A percentile compares a stretch with the other conserved stretches of the same genome.
Evolutionary conservation across 2,888 invertebrate species (phyloP).

Genomic region (Zaprionus bogoriensis): DNA sequence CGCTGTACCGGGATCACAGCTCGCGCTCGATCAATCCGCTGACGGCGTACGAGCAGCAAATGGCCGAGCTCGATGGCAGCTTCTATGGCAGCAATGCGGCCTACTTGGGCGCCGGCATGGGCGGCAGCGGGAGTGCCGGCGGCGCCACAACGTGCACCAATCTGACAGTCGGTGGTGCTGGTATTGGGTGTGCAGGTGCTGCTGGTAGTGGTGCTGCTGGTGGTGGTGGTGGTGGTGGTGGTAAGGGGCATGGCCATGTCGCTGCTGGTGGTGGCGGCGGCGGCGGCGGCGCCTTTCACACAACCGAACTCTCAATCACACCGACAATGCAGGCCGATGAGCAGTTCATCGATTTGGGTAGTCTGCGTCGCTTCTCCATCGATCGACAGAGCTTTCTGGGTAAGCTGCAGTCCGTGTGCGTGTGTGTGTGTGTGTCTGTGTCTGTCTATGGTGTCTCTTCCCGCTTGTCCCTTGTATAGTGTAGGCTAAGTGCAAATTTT

Average conservation of each 20-base stretch:
- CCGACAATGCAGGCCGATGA: constrained; percentile 81
- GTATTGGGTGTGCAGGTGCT: constrained; percentile 14
- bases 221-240: constrained; percentile 22
- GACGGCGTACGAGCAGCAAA: constrained; percentile 79
- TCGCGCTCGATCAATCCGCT: constrained; percentile 81
- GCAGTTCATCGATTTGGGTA: constrained; percentile 82
- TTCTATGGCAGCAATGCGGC: constrained; percentile 75
- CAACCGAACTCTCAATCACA: constrained; percentile 81
- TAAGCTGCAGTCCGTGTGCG: constrained; percentile 61
- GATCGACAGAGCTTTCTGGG: constrained; percentile 83
- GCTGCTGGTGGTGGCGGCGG: constrained; percentile 20
- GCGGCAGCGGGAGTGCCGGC: constrained; percentile 57
- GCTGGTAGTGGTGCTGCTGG: constrained; percentile 20
- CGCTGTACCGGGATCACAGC: constrained; percentile 80
- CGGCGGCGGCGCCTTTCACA: constrained; percentile 70
- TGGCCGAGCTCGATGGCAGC: constrained; percentile 80
- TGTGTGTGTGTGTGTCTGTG: not conserved
- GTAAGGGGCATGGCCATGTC: constrained; percentile 7
- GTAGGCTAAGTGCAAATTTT: not conserved
- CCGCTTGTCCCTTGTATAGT: too few species aligned
- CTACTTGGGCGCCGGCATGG: constrained; percentile 67
- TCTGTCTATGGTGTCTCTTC: too few species aligned
- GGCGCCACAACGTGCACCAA: constrained; percentile 63
- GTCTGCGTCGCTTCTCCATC: constrained; percentile 81
- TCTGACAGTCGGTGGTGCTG: constrained; percentile 55